Base-by-base conservation (phyloP, 1,140 invertebrate genomes). In the Nylanderia fulva region DNA sequence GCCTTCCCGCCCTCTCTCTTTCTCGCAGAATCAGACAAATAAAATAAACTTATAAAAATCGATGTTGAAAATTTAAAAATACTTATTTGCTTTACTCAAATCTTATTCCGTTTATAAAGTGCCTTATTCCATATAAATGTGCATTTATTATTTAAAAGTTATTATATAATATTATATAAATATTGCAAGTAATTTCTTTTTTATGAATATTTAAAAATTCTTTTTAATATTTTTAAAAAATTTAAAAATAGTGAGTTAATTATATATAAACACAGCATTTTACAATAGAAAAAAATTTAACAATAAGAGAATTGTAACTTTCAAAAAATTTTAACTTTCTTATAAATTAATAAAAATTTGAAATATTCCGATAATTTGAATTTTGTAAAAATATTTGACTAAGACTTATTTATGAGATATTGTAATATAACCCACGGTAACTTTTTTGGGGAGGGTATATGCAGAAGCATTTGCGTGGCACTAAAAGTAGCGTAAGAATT, bases 401-500 rank as follows among this genome's bases (percentile, higher is more conserved):
- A 24, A 29, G 11, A 21, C 45, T 63, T 76, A 24, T 63, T 15
- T 15, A 21, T 4, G 24, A 5, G 18, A 63, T 72, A 77, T 77
- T 29, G 48, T 60, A 54, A 33, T 56, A 6, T 72, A 52, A 84
- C 66, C 15, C 27, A n/a, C 60, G 24, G 21, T 39, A 68, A 66
- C 11, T 52, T 68, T 54, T 39, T 54, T 4, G 45, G 4, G 4
- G 15, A 24, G 24, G 29, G 18, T 61, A 42, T 61, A 42, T 36
- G 24, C 42, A 13, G 9, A 79, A 79, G 21, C 48, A 48, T 54
- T 9, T 7, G 2, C 21, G 36, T 24, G n/a, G 0, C 15, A 56
- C 9, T 27, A 69, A 79, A 52, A 45, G 54, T 72, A 36, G 13
- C 45, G 6, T 39, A 58, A 29, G 21, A 75, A 66, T 85, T 60